Conservation (phyloP, 2,888 invertebrate species). For the Stictocephala bisonia region DNA sequence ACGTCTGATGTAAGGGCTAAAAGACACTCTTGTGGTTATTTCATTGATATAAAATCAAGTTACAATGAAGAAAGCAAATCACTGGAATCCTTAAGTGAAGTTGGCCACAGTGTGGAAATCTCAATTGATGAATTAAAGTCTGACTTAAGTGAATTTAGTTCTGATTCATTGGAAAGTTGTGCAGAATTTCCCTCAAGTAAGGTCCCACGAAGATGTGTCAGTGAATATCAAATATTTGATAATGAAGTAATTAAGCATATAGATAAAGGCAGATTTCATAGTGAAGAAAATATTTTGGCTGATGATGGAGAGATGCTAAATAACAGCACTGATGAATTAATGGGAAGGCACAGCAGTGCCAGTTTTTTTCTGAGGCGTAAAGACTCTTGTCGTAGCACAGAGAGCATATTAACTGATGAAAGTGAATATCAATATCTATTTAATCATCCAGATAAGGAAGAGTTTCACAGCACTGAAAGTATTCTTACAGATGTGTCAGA, state of each 20-base stretch:
- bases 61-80: slow-evolving; percentile 50
- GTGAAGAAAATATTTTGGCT: slow-evolving; percentile 59
- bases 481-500: slow-evolving; percentile 78
- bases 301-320: slow-evolving; percentile 46
- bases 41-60: slow-evolving; percentile 56
- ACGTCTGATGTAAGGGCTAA: slow-evolving; percentile 44
- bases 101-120: slow-evolving; percentile 49
- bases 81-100: slow-evolving; percentile 54
- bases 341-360: slow-evolving; percentile 71
- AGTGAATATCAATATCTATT: slow-evolving; percentile 69
- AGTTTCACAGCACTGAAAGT: slow-evolving; percentile 77
- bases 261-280: slow-evolving; percentile 58
- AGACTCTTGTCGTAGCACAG: slow-evolving; percentile 77
- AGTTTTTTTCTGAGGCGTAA: slow-evolving; percentile 81
- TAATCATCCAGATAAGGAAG: slow-evolving; percentile 53
- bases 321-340: slow-evolving; percentile 50
- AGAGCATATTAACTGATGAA: slow-evolving; percentile 81
- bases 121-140: slow-evolving; percentile 51
- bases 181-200: slow-evolving; percentile 61
- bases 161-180: slow-evolving; percentile 82
- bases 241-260: slow-evolving; percentile 50
- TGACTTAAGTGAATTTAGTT: slow-evolving; percentile 74
- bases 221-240: slow-evolving; percentile 79
- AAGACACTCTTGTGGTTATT: slow-evolving; percentile 58
- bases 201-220: slow-evolving; percentile 76